Conservation (phyloP, 2,888 invertebrate species). For the Dicyrtomina minuta region DNA sequence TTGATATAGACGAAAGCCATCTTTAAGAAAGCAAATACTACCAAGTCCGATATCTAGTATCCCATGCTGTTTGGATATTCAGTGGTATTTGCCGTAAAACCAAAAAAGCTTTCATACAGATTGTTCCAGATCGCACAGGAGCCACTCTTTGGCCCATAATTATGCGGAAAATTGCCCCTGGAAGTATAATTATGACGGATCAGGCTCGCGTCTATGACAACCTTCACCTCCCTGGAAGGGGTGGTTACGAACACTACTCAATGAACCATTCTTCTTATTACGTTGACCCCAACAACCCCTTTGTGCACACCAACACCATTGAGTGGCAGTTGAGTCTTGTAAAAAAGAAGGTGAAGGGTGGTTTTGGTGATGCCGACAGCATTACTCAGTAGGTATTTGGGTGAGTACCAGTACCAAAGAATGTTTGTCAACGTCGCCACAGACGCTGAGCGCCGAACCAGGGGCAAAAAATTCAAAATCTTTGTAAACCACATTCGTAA, state of each 20-base stretch:
- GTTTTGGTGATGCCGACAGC: too few relatives aligned
- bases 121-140: slow-evolving; percentile 23
- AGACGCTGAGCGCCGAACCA: too few relatives aligned
- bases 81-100: slow-evolving; percentile 27
- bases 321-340: slow-evolving; percentile 31
- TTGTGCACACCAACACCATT: slow-evolving; percentile 34
- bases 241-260: neutral
- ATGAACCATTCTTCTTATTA: slow-evolving; percentile 15
- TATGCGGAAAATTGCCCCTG: slow-evolving; percentile 14
- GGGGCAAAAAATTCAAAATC: too few relatives aligned
- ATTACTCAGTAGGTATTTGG: too few relatives aligned
- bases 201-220: slow-evolving; percentile 28
- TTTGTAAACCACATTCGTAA: too few relatives aligned
- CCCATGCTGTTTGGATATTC: slow-evolving; percentile 23
- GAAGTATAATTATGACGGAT: slow-evolving; percentile 31
- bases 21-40: slow-evolving; percentile 32
- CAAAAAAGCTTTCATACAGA: slow-evolving; percentile 18
- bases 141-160: slow-evolving; percentile 33
- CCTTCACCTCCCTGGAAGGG: slow-evolving; percentile 18
- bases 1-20: slow-evolving; percentile 22
- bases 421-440: too few relatives aligned
- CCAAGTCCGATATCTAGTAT: neutral
- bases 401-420: too few relatives aligned
- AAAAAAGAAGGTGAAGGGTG: neutral
- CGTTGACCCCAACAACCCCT: slow-evolving; percentile 31